phyloP scores from a whole-genome alignment of 2,797 vertebrate genomes.

The Valencia hispanica region DNA sequence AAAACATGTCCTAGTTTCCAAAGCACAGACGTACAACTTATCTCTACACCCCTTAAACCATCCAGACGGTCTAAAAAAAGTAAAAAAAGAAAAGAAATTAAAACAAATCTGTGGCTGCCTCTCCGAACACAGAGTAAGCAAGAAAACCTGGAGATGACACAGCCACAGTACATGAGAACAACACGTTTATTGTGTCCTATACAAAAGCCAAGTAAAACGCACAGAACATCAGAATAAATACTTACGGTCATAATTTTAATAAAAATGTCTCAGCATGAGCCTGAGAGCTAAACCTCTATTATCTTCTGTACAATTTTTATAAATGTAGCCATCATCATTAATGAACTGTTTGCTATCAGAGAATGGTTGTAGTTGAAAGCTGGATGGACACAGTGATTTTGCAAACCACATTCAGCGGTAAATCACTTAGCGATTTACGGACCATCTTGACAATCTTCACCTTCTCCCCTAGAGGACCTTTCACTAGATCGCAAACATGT shows the following conservation, averaged over 20 bases:
- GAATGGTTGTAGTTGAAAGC: no score
- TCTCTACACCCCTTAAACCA: conserved; percentile 1
- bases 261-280: background rate
- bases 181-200: background rate
- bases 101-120: background rate
- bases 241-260: background rate
- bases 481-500: background rate
- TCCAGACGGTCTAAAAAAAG: background rate
- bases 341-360: background rate
- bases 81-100: no score
- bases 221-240: background rate
- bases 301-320: background rate
- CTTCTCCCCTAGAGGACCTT: background rate
- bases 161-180: background rate
- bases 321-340: background rate
- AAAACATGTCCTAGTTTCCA: conserved; percentile 19
- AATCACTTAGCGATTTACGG: no score
- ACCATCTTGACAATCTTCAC: background rate
- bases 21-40: background rate
- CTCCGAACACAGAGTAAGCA: background rate
- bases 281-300: background rate
- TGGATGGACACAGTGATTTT: background rate
- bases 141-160: background rate
- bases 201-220: background rate
- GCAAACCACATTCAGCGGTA: background rate